Evolutionary conservation across 2,113 vertebrate genomes (phyloP), one percentile per base, ranked within the genome.

Genomic region (Hassar affinis): DNA sequence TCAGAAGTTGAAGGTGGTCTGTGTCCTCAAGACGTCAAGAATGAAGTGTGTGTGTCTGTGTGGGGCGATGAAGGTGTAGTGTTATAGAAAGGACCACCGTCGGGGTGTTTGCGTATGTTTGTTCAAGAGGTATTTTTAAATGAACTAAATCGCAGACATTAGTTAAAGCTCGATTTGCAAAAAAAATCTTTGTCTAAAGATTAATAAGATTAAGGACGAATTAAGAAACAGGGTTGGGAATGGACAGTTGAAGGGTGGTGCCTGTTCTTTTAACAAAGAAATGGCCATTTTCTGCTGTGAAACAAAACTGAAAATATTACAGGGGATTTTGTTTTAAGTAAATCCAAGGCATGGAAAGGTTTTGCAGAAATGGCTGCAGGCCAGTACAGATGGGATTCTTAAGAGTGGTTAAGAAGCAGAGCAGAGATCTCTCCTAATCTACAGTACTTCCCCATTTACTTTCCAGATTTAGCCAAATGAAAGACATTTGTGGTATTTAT

Each of bases 1-100:
- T 79, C 78, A 88, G 81, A 87, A 78, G 59, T 38, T 84, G 85
- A 87, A 84, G 87, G 86, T 87, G 87, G 87, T 88, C 87, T 62
- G 74, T 79, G 80, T 87, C 78, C 75, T 87, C 76, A 84, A 83
- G 52, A 79, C 83, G 49, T 69, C 52, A 52, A 47, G 62, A 78
- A 66, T 35, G 54, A 82, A 78, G 78, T 79, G 52, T 77, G 64
- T 84, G 82, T 74, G 64, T 78, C 62, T 81, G 52, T 72, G 57
- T 64, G 68, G 49, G 72, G 85, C 61, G 82, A 82, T 80, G 71
- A 80, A 85, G 69, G 57, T 86, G 22, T 78, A 61, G 25, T 56
- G 51, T 66, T 38, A 17, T 54, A 85, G 69, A 54, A 74, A 78
- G 83, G 87, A 86, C 82, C 85, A 88, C 85, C 85, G 27, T 71